Conservation (phyloP, 2,888 invertebrate genomes). For the Antitype chi region DNA sequence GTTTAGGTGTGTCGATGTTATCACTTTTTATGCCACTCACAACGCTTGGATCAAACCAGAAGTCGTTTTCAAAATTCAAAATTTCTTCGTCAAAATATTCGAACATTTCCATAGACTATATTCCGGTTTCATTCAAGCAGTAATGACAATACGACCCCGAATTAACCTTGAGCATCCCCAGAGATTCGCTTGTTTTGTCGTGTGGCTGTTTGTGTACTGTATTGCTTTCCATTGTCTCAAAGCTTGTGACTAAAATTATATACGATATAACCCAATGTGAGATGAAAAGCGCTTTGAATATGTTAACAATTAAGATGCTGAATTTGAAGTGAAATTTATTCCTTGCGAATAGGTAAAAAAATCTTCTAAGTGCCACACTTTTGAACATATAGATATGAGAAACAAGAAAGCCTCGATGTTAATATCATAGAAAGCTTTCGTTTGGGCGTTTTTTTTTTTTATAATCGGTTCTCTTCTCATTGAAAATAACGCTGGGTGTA, state of each 20-base stretch:
- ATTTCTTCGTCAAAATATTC: constrained; percentile 29
- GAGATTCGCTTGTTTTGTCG: constrained; percentile 79
- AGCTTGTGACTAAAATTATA: constrained; percentile 51
- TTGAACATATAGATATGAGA: neutral
- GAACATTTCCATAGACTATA: constrained; percentile 29
- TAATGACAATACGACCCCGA: constrained; percentile 78
- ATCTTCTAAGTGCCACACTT: neutral
- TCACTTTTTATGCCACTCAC: constrained; percentile 81
- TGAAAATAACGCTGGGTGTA: neutral
- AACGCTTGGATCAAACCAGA: constrained; percentile 79
- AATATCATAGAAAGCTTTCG: neutral
- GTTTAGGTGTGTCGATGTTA: constrained; percentile 91
- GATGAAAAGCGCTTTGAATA: constrained; percentile 29
- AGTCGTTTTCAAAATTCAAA: constrained; percentile 44
- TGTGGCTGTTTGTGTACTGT: constrained; percentile 75
- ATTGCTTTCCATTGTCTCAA: constrained; percentile 83
- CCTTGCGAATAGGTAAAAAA: neutral
- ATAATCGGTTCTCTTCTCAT: neutral
- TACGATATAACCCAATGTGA: constrained; percentile 11
- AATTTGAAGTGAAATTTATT: neutral
- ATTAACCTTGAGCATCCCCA: constrained; percentile 76
- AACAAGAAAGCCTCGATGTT: constrained; percentile 11
- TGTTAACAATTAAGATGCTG: constrained; percentile 9
- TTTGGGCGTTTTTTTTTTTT: neutral
- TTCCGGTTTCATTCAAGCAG: constrained; percentile 78